phyloP scores from a whole-genome alignment of 1,140 invertebrate species.

The Akabosia matsudoensis region DNA sequence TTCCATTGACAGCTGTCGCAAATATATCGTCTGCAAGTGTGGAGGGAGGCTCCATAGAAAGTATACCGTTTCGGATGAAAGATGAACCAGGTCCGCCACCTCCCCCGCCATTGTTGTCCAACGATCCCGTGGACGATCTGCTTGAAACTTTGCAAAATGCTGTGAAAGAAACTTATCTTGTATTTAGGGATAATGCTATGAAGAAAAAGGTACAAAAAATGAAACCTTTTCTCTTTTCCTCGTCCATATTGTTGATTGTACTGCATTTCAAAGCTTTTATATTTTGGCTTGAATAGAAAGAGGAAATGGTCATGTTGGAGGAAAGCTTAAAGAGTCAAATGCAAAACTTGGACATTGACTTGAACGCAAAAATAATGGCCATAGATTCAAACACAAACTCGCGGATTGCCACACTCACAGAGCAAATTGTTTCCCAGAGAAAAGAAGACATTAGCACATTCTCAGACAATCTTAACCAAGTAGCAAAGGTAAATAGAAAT shows the following conservation, averaged over 20 bases:
- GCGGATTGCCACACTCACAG: slow-evolving; percentile 19
- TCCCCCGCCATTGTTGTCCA: too few relatives aligned
- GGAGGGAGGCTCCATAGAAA: too few relatives aligned
- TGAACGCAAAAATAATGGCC: slow-evolving; percentile 27
- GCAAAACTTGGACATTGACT: slow-evolving; percentile 27
- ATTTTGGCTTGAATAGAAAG: slow-evolving; percentile 9
- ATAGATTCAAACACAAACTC: slow-evolving; percentile 22
- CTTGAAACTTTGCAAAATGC: slow-evolving; percentile 22
- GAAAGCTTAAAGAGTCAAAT: slow-evolving; percentile 24
- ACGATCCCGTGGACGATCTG: neutral
- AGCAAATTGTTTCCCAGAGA: slow-evolving; percentile 25
- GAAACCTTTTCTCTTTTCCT: neutral
- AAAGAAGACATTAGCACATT: slow-evolving; percentile 37
- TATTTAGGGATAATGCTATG: slow-evolving; percentile 4
- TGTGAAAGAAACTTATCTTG: slow-evolving; percentile 25
- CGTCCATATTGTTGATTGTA: too few relatives aligned
- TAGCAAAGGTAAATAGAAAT: slow-evolving; percentile 23
- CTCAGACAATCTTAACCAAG: slow-evolving; percentile 33
- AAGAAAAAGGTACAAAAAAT: slow-evolving; percentile 21
- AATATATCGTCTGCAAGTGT: too few relatives aligned
- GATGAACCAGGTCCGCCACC: too few relatives aligned
- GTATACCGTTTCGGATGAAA: neutral
- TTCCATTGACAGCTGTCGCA: too few relatives aligned
- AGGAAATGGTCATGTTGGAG: slow-evolving; percentile 13
- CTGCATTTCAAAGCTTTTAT: slow-evolving; percentile 11